Base-by-base conservation (phyloP, 1,140 invertebrate species). In the Lasioglossum albipes region DNA sequence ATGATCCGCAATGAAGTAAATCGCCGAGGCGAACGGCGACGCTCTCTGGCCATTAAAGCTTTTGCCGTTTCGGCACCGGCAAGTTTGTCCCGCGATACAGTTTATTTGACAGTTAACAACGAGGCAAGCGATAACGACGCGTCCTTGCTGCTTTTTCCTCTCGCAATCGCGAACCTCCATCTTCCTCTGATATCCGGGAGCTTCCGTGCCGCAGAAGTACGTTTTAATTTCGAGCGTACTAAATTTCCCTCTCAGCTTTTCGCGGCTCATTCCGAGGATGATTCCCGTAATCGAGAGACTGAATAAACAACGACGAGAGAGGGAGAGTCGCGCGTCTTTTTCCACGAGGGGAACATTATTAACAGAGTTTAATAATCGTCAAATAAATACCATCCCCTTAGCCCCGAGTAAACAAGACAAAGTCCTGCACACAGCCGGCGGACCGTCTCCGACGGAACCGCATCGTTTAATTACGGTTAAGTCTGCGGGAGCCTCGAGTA, bases 1-100 rank as follows among this genome's bases (percentile, higher is more conserved):
- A 73, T 79, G 76, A 73, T 71, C 70, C 16, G 69, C 76, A 73
- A 73, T 79, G 61, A 79, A 73, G 61, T 73, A 79, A 79, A 79
- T 65, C 12, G n/a, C 0, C 10, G 22, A 18, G 9, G 7, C 16
- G 31, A 12, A 41, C 42, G n/a, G 31, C 68, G 49, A 41, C 5
- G 22, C 16, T 16, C 5, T 5, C 7, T 49, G 52, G n/a, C 61
- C 61, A 73, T 79, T 79, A 79, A 54, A 61, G 76, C 45, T 54
- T 54, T 42, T 31, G 65, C 22, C 59, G 59, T 59, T 72, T 52
- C 76, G n/a, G 18, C 12, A 10, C n/a, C 13, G 61, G 31, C 12
- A 78, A 64, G 45, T 72, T 78, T 54, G 36, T 57, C 18, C 7
- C 31, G 31, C 7, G 45, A 52, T 73, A 65, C 75, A 54, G 22